Percentiles rank a stretch among this genome's conserved stretches.
phyloP scores from a whole-genome alignment of 2,797 vertebrate species.

The Myotis daubentonii region DNA sequence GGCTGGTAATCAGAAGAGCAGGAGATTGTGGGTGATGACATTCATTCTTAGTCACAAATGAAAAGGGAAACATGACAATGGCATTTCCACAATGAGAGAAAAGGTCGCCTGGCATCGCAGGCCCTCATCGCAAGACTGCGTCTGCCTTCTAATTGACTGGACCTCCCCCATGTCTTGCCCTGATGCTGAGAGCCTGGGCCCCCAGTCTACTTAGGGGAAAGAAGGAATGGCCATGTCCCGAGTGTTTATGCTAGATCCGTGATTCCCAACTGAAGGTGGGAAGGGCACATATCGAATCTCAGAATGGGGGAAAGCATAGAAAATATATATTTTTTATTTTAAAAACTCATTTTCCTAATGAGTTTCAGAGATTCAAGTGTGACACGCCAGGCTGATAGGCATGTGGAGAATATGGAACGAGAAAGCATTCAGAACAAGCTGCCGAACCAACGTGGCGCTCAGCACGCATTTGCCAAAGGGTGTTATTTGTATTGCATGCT shows the following conservation, averaged over 20 bases:
- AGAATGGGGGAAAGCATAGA: background rate
- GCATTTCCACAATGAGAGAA: conserved; percentile 67
- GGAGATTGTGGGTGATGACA: conserved; percentile 45
- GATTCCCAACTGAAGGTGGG: background rate
- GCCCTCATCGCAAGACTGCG: conserved; percentile 42
- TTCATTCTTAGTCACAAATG: conserved; percentile 62
- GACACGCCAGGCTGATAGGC: background rate
- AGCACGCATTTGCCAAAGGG: background rate
- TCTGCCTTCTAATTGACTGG: background rate
- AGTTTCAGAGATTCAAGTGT: background rate
- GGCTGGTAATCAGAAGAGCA: conserved; percentile 62
- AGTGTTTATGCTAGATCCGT: background rate
- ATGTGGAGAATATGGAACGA: background rate
- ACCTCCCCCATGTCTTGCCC: background rate
- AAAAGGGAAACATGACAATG: conserved; percentile 49
- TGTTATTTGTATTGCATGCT: rapidly evolving
- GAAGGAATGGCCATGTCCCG: background rate
- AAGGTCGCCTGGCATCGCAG: conserved; percentile 60
- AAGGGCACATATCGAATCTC: background rate
- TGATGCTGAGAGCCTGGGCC: background rate
- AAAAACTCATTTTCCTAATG: background rate
- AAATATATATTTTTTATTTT: conserved; percentile 5
- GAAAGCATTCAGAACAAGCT: background rate
- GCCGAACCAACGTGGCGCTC: rapidly evolving
- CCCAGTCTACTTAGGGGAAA: background rate